Evolutionary conservation across 2,113 vertebrate species (phyloP).

Genomic region (Polypterus senegalus): DNA sequence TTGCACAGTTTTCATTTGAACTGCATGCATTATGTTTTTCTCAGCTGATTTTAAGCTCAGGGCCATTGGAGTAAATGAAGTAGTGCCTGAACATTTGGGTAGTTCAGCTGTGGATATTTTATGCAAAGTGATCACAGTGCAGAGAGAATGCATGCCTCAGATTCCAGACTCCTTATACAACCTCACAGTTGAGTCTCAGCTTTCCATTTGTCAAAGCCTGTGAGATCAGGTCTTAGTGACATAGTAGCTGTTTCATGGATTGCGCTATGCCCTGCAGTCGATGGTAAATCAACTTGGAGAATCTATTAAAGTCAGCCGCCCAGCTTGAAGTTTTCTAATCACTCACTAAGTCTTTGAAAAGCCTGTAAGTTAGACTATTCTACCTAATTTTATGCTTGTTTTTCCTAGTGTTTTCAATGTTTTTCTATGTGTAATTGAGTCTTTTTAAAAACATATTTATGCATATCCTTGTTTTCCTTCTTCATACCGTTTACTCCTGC

Average conservation of each 20-base stretch:
- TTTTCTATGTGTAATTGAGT: too few relatives aligned
- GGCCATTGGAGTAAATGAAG: neutral
- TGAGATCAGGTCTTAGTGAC: slow-evolving; percentile 17
- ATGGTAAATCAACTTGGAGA: too few relatives aligned
- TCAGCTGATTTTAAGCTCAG: too few relatives aligned
- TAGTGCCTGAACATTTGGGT: slow-evolving; percentile 23
- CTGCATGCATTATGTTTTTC: too few relatives aligned
- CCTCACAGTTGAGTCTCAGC: slow-evolving; percentile 21
- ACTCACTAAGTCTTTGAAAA: too few relatives aligned
- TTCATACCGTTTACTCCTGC: slow-evolving; percentile 10
- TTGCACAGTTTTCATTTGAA: too few relatives aligned
- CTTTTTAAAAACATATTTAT: too few relatives aligned
- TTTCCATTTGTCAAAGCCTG: slow-evolving; percentile 22
- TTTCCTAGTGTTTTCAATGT: too few relatives aligned
- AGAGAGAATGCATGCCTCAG: slow-evolving; percentile 31
- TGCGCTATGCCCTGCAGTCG: neutral
- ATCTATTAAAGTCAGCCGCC: too few relatives aligned
- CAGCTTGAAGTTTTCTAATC: too few relatives aligned
- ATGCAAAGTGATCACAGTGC: slow-evolving; percentile 17
- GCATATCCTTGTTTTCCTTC: slow-evolving; percentile 22
- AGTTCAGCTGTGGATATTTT: slow-evolving; percentile 27
- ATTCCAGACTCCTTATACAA: slow-evolving; percentile 47
- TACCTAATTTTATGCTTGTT: too few relatives aligned
- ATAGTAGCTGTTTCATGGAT: slow-evolving; percentile 23
- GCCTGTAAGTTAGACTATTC: too few relatives aligned